These are phyloP conservation scores for Plecotus auritus DNA, from an alignment of 2,113 vertebrate genomes.

Conservation along the genomic window DNA sequence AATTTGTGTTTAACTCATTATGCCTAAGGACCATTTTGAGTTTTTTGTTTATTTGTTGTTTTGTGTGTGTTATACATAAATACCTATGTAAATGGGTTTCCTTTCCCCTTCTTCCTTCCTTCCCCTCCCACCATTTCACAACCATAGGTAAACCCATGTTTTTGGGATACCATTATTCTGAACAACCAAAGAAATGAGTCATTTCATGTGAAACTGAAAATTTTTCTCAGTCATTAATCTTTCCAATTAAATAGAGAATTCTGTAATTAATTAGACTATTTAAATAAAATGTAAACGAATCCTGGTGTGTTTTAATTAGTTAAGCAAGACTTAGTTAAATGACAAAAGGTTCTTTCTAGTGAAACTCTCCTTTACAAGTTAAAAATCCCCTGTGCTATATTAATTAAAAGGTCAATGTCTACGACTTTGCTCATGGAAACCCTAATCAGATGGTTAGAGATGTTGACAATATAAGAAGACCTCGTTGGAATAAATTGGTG, in stretches of 20 bases:
- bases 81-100: not conserved
- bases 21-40: not conserved
- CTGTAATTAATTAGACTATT: not conserved
- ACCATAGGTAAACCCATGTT: not conserved
- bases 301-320: not conserved
- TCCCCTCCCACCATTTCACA: not conserved
- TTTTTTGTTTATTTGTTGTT: not conserved
- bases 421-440: not conserved
- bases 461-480: not conserved
- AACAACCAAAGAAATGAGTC: not conserved
- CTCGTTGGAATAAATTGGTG: constrained; percentile 11
- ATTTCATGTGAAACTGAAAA: not conserved
- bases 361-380: not conserved
- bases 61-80: not conserved
- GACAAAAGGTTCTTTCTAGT: not conserved
- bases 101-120: not conserved
- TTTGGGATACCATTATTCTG: not conserved
- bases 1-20: constrained; percentile 72
- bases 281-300: not conserved
- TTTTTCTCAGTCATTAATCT: not conserved
- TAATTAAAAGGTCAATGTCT: not conserved
- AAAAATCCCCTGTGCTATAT: not conserved
- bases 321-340: not conserved
- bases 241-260: constrained; percentile 19
- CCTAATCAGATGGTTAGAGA: not conserved